phyloP scores from a whole-genome alignment of 2,797 vertebrate genomes.

The Bradypodion ventrale region DNA sequence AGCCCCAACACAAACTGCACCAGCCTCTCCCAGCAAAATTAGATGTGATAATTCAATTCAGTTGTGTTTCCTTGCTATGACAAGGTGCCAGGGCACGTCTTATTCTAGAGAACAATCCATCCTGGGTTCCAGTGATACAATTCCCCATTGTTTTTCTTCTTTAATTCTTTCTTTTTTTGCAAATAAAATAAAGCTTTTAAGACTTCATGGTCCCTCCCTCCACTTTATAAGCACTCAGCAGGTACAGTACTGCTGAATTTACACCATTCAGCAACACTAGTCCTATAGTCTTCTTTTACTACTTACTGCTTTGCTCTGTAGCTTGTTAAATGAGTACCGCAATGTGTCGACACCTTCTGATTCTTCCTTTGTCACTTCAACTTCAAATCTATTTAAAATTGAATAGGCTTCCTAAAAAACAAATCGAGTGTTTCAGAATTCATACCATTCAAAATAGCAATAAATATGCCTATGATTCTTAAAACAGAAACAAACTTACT shows the following conservation, averaged over 20 bases:
- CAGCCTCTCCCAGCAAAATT: no score
- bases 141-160: no score
- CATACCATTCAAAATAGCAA: not conserved
- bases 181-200: no score
- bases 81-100: no score
- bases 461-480: not conserved
- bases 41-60: no score
- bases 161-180: no score
- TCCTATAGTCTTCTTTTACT: conserved; percentile 26
- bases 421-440: not conserved
- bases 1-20: no score
- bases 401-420: conserved; percentile 79
- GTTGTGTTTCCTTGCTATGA: no score
- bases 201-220: not conserved
- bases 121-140: no score
- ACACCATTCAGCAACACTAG: not conserved
- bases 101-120: no score
- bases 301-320: conserved; percentile 82
- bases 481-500: conserved; percentile 68
- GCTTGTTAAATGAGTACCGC: conserved; percentile 76
- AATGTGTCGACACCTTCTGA: conserved; percentile 78
- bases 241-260: not conserved
- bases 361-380: conserved; percentile 81
- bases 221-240: not conserved
- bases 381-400: conserved; percentile 78